Base-by-base conservation (phyloP, 2,113 vertebrate genomes). In the Phyllopteryx taeniolatus region DNA sequence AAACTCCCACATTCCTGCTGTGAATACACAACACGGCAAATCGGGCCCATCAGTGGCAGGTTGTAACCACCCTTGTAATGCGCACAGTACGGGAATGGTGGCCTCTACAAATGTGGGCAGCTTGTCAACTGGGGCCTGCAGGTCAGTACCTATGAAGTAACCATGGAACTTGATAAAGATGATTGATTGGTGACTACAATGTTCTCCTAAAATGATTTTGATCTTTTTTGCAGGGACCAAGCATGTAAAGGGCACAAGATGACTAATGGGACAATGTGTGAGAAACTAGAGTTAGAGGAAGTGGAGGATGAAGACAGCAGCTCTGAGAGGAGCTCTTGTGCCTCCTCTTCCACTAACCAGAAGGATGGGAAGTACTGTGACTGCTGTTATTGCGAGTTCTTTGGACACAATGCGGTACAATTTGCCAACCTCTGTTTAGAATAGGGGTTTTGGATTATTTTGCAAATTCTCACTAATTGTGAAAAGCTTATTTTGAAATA, bases 301-400 rank as follows among this genome's bases (percentile, higher is more conserved):
- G 95, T 94, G 0, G 98, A 99, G 83, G 98, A 99, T 6, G 97
- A 99, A 89, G 98, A 99, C 91, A 98, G 96, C 89, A 97, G 98
- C 93, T 99, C 98, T 0, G 98, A 99, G 86, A 96, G 95, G 73
- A 99, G 98, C 91, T 99, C 98, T 79, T 99, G 98, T 66, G 96
- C 98, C 42, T 99, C 98, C 0, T 98, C 96, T 51, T 98, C 98
- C 76, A 96, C 94, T 74, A 98, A 96, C 85, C 98, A 98, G 92
- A 95, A 96, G 89, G 98, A 99, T 0, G 98, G 98, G 77, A 99
- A 99, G 85, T 99, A 99, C 94, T 99, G 98, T 20, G 98, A 99
- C 90, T 99, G 98, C 93, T 99, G 98, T 95, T 99, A 99, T 94
- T 99, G 98, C 94, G 98, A 99, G 91, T 99, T 99, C 94, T 99